These are phyloP conservation scores for Drosophila azteca DNA, from an alignment of 1,140 invertebrate genomes.

Conservation along the genomic window DNA sequence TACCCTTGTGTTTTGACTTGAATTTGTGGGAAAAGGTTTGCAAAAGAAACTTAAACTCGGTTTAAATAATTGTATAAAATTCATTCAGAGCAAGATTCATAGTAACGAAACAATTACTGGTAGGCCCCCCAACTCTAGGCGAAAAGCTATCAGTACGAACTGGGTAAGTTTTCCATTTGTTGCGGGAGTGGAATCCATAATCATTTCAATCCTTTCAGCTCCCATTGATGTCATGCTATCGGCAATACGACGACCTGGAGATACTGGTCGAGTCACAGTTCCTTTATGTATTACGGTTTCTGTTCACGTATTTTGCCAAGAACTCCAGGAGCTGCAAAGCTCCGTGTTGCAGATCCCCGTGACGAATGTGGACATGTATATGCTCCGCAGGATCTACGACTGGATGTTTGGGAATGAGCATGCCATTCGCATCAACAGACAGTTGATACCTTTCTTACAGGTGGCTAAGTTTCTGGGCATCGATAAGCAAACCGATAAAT, in stretches of 20 bases:
- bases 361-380: slow-evolving; percentile 3
- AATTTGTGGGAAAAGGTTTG: too few species aligned
- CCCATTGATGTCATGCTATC: neutral
- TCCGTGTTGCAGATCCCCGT: slow-evolving; percentile 25
- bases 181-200: neutral
- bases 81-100: too few species aligned
- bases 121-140: neutral
- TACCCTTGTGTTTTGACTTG: too few species aligned
- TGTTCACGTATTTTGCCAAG: slow-evolving; percentile 19
- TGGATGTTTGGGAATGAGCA: slow-evolving; percentile 24
- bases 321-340: neutral
- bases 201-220: neutral
- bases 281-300: slow-evolving; percentile 26
- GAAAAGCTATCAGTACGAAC: neutral
- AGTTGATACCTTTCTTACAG: slow-evolving; percentile 13
- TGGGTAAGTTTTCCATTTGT: too few species aligned
- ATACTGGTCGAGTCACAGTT: slow-evolving; percentile 28
- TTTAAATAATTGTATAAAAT: too few species aligned
- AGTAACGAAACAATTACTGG: too few species aligned
- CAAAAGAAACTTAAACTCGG: too few species aligned
- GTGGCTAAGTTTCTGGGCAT: slow-evolving; percentile 29
- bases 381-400: slow-evolving; percentile 28
- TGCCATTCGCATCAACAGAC: neutral
- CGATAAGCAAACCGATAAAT: too few species aligned
- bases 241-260: slow-evolving; percentile 22